phyloP scores from a whole-genome alignment of 2,113 vertebrate genomes.

The Trinectes maculatus region DNA sequence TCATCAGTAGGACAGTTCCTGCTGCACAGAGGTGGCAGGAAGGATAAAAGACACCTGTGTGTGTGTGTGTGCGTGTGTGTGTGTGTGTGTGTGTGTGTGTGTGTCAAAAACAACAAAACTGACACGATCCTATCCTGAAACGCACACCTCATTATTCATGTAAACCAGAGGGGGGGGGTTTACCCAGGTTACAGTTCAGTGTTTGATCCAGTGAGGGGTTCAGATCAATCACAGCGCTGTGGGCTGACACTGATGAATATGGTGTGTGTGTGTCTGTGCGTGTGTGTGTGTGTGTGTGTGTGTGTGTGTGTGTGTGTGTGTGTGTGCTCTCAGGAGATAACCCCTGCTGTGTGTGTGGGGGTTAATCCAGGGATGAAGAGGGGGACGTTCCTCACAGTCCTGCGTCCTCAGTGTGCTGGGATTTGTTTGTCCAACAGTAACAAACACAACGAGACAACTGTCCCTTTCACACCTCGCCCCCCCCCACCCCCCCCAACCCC shows the following conservation, averaged over 20 bases:
- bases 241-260: background rate
- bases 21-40: too few species aligned
- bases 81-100: too few species aligned
- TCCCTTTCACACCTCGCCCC: constrained; percentile 57
- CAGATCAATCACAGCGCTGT: constrained; percentile 44
- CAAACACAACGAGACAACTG: constrained; percentile 67
- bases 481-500: background rate
- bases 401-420: constrained; percentile 53
- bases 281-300: constrained; percentile 34
- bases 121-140: too few species aligned
- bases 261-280: constrained; percentile 25
- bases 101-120: too few species aligned
- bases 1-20: too few species aligned
- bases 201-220: constrained; percentile 43
- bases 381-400: constrained; percentile 19
- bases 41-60: too few species aligned
- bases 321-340: constrained; percentile 51
- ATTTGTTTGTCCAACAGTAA: constrained; percentile 50
- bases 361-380: constrained; percentile 66
- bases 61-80: too few species aligned
- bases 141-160: too few species aligned
- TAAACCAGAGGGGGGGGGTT: too few species aligned
- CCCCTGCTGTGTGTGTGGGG: constrained; percentile 48
- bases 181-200: too few species aligned
- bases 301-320: too few species aligned